Conservation (phyloP, 2,797 vertebrate genomes). For the Dryobates pubescens region DNA sequence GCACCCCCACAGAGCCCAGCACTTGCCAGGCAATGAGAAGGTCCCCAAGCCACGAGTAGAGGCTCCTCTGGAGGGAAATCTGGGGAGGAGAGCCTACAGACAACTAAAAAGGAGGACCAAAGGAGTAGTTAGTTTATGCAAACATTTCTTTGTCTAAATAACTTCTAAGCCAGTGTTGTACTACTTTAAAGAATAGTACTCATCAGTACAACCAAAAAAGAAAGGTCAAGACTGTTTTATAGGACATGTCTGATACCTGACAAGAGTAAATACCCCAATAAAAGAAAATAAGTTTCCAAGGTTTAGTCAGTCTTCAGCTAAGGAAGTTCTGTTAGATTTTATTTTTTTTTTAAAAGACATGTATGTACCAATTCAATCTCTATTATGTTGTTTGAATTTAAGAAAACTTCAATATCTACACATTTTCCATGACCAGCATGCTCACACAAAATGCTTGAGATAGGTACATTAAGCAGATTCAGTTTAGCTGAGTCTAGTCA, state of each 20-base stretch:
- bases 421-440: not conserved
- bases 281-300: not conserved
- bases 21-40: not conserved
- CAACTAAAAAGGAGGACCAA: not conserved
- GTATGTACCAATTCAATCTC: not conserved
- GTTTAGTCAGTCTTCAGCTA: not conserved
- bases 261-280: not conserved
- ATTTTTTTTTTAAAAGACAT: too few relatives aligned
- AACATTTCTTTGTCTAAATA: not conserved
- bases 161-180: not conserved
- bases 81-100: not conserved
- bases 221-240: not conserved
- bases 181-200: not conserved
- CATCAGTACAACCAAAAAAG: not conserved
- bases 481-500: not conserved
- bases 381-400: not conserved
- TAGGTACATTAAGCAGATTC: not conserved
- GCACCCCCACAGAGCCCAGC: not conserved
- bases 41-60: not conserved
- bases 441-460: not conserved
- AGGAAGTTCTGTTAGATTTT: not conserved
- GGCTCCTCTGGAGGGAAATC: not conserved
- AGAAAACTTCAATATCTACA: not conserved
- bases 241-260: rapidly evolving
- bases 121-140: not conserved